These are phyloP conservation scores for Sesia bembeciformis DNA, from an alignment of 2,888 invertebrate species.

Conservation along the genomic window DNA sequence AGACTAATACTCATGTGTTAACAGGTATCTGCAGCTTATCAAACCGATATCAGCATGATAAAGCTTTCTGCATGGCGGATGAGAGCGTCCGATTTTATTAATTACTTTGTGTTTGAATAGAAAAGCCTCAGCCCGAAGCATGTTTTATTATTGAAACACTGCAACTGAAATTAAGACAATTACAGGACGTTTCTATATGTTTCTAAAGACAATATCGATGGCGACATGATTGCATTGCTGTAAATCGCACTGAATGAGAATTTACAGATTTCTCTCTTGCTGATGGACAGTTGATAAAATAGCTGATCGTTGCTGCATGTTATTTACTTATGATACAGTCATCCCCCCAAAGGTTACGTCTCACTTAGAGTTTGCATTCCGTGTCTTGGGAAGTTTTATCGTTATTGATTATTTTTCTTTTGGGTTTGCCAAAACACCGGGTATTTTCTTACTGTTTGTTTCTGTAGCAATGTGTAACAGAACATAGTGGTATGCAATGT, in stretches of 20 bases:
- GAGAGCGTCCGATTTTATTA: constrained; percentile 58
- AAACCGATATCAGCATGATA: constrained; percentile 63
- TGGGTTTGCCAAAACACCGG: constrained; percentile 12
- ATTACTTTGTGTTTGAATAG: constrained; percentile 65
- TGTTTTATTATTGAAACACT: constrained; percentile 52
- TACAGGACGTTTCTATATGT: background rate
- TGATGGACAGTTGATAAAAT: constrained; percentile 34
- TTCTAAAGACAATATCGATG: constrained; percentile 8
- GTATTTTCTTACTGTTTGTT: background rate
- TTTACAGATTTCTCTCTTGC: constrained; percentile 30
- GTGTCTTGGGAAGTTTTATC: constrained; percentile 25
- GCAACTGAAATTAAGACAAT: constrained; percentile 28
- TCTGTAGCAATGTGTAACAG: background rate
- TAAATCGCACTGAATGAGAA: constrained; percentile 38
- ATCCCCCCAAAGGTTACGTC: constrained; percentile 38
- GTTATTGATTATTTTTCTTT: constrained; percentile 8
- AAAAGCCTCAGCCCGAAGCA: constrained; percentile 71
- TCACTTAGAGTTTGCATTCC: constrained; percentile 49
- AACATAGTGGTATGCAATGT: background rate
- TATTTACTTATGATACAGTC: constrained; percentile 46
- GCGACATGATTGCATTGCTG: constrained; percentile 45
- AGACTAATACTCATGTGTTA: background rate
- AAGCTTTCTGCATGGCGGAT: constrained; percentile 73
- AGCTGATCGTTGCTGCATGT: constrained; percentile 67
- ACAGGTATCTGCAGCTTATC: constrained; percentile 19